Conservation (phyloP, 2,113 vertebrate genomes). For the Paradoxurus hermaphroditus region DNA sequence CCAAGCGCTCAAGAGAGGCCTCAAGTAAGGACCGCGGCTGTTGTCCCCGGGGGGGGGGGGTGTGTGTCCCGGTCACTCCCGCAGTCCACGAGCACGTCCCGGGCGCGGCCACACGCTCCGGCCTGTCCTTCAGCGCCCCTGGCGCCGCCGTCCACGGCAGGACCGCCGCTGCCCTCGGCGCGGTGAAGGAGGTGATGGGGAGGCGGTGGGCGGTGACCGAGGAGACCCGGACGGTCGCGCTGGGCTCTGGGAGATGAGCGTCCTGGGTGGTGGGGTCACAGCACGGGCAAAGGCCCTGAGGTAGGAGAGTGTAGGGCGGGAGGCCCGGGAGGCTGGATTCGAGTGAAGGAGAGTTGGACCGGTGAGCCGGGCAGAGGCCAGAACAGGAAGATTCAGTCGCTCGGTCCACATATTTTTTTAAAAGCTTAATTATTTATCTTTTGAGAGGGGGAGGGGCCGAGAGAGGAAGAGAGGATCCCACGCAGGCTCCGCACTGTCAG, state of each 20-base stretch:
- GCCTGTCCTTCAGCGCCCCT: background rate
- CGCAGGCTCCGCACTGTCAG: too few relatives aligned
- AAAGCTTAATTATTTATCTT: too few relatives aligned
- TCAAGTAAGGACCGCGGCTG: constrained; percentile 85
- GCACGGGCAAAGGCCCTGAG: rapidly evolving
- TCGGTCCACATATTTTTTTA: background rate
- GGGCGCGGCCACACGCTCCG: rapidly evolving
- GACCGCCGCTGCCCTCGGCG: background rate
- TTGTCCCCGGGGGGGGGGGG: rapidly evolving
- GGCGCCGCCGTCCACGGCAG: rapidly evolving
- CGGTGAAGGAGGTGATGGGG: rapidly evolving
- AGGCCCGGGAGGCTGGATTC: background rate
- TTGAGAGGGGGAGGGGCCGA: too few relatives aligned
- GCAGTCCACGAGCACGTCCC: background rate
- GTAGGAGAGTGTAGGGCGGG: background rate
- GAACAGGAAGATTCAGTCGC: background rate
- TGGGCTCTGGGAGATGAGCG: background rate
- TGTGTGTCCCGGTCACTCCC: rapidly evolving
- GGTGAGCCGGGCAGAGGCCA: background rate
- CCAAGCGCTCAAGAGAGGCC: constrained; percentile 91
- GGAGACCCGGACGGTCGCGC: rapidly evolving
- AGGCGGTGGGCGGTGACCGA: rapidly evolving
- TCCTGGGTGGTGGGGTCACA: too few relatives aligned
- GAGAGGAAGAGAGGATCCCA: too few relatives aligned
- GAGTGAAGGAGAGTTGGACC: background rate